Conservation (phyloP, 2,888 invertebrate species). For the Bursaphelenchus okinawaensis region DNA sequence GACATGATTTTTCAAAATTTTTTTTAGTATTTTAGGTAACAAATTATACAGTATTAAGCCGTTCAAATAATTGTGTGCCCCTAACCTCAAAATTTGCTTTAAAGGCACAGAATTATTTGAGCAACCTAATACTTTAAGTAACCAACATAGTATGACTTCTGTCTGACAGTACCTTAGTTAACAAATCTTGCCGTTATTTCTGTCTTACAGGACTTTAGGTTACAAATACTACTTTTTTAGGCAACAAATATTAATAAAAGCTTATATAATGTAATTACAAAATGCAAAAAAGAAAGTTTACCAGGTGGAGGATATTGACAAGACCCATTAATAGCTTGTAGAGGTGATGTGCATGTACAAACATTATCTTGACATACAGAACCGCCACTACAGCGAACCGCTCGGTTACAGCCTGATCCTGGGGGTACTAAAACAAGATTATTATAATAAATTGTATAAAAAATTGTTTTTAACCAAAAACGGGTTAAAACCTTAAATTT, state of each 20-base stretch:
- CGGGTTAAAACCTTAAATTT: neutral
- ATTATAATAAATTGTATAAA: neutral
- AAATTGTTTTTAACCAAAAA: conserved; percentile 1
- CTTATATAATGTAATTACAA: neutral
- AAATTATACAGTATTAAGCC: too few species aligned
- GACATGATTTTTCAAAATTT: too few species aligned
- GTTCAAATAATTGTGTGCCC: too few species aligned
- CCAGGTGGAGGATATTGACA: conserved; percentile 46
- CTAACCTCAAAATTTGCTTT: too few species aligned
- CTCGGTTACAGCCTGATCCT: conserved; percentile 37
- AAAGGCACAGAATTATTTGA: too few species aligned
- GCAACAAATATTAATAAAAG: neutral
- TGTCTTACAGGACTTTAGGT: too few species aligned
- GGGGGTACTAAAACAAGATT: conserved; percentile 52
- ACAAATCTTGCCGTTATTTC: too few species aligned
- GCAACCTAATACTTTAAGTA: too few species aligned
- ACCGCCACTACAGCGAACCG: conserved; percentile 32
- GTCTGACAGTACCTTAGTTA: too few species aligned
- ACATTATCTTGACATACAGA: conserved; percentile 26
- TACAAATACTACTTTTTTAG: too few species aligned
- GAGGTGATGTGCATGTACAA: conserved; percentile 40
- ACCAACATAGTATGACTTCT: too few species aligned
- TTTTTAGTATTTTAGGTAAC: too few species aligned
- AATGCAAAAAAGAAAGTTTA: conserved; percentile 18
- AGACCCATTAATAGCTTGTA: conserved; percentile 34